These are phyloP conservation scores for Lacerta viridis DNA, from an alignment of 2,797 vertebrate genomes.

Conservation along the genomic window DNA sequence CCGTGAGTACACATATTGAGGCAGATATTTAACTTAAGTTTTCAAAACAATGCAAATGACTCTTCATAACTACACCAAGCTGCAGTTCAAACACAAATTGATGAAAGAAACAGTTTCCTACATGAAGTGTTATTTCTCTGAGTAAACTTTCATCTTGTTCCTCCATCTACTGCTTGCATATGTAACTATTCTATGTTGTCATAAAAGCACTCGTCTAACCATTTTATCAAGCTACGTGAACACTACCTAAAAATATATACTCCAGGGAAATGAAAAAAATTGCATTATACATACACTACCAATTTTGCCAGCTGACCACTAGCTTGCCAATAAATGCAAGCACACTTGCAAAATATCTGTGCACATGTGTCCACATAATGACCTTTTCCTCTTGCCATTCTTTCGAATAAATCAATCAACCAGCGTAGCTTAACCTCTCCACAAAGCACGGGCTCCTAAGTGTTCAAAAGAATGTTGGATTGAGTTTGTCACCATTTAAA, in stretches of 20 bases:
- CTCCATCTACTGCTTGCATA: slow-evolving; percentile 43
- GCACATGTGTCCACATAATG: background rate
- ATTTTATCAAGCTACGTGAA: slow-evolving; percentile 81
- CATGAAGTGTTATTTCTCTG: slow-evolving; percentile 50
- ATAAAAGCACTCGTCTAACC: slow-evolving; percentile 78
- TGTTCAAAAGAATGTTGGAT: slow-evolving; percentile 72
- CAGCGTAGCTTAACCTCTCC: slow-evolving; percentile 74
- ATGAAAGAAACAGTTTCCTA: slow-evolving; percentile 71
- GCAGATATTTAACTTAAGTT: slow-evolving; percentile 61
- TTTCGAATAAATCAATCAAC: slow-evolving; percentile 77
- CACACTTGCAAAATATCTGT: slow-evolving; percentile 74
- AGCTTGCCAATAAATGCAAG: slow-evolving; percentile 80
- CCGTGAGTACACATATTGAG: slow-evolving; percentile 60
- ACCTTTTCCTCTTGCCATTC: slow-evolving; percentile 67
- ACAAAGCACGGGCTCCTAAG: slow-evolving; percentile 76
- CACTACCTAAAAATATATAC: slow-evolving; percentile 76
- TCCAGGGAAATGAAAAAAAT: slow-evolving; percentile 78
- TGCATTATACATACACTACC: slow-evolving; percentile 87
- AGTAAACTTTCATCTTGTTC: slow-evolving; percentile 70
- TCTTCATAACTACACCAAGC: slow-evolving; percentile 68
- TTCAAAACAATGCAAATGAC: slow-evolving; percentile 68
- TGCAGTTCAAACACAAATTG: slow-evolving; percentile 65
- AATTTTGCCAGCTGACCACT: slow-evolving; percentile 81
- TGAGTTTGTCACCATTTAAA: slow-evolving; percentile 70
- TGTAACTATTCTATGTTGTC: slow-evolving; percentile 65